Base-by-base conservation (phyloP, 2,113 vertebrate genomes). In the Thunnus maccoyii region DNA sequence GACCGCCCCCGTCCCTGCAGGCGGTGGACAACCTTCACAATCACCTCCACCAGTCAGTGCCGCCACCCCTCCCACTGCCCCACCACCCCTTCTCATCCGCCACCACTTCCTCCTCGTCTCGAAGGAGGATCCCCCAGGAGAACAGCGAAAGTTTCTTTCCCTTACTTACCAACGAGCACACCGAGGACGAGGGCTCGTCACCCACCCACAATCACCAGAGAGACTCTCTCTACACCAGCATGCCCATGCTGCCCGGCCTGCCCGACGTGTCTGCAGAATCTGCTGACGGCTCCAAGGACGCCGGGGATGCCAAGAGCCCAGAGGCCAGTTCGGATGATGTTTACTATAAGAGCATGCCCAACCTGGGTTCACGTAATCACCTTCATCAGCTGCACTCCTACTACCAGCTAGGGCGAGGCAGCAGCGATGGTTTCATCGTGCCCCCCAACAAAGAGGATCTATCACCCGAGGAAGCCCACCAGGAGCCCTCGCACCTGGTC, bases 281-380 rank as follows among this genome's bases (percentile, higher is more conserved):
- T 7, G 91, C 94, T 0, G 84, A 88, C 1, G 69, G 85, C 69
- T 84, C 88, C 74, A 93, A 92, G 63, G 93, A 91, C 15, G 63
- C 77, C 27, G 85, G 89, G 0, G 94, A 93, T 5, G 17, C 86
- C 67, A 94, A 93, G 74, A 92, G 89, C 86, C 87, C 90, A 1
- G 89, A 94, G 76, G 91, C 89, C 74, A 86, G 91, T 86, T 78
- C 83, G 1, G 98, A 99, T 0, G 98, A 99, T 32, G 96, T 98
- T 86, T 99, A 98, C 96, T 99, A 98, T 95, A 99, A 99, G 93
- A 99, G 98, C 94, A 99, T 99, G 98, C 98, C 98, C 88, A 99
- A 99, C 94, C 90, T 99, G 50, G 98, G 98, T 94, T 97, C 97
- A 57, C 95, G 96, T 20, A 97, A 97, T 91, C 97, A 99, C 83